Evolutionary conservation across 2,797 vertebrate species (phyloP), one percentile per base, ranked within the genome.

Genomic region (Muscicapa striata): DNA sequence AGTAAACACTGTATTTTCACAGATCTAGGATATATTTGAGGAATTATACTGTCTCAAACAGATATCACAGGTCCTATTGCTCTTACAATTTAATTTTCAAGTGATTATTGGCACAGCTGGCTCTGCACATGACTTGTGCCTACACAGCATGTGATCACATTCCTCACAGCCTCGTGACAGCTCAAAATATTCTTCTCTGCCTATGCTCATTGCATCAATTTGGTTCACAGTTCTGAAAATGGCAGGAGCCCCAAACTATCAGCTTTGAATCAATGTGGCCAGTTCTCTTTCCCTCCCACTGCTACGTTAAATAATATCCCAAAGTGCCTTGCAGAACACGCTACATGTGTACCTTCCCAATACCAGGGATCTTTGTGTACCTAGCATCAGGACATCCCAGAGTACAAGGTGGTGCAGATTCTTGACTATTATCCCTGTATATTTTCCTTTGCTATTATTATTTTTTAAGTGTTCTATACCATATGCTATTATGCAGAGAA

Each of bases 31-130:
- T 75, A n/a, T 46, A 81, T 46, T 57, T 20, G 14, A 89, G 36
- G 38, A 88, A 38, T 9, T 27, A 41, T n/a, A 34, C 18, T 45
- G 21, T 74, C 34, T 75, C 62, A 78, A 69, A 62, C 24, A 77
- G 41, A 4, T 55, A 69, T 55, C 61, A 46, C 30, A 70, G 34
- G 41, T 26, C 18, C 24, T 29, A 49, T 5, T 77, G 58, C 48
- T 90, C 58, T 70, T 52, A 85, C 14, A 68, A 38, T 63, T 83
- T 51, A 52, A 69, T 95, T 93, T 93, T 85, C 51, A 80, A 77
- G 57, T 63, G 67, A 34, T 91, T 90, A 68, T 69, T 88, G 85
- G 83, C 30, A 82, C 40, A 82, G 84, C 62, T 89, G 74, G 61
- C 32, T 80, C 69, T 64, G 66, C 58, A 61, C 29, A 20, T 32